A percentile compares a stretch with the other conserved stretches of the same genome.
These are phyloP conservation scores for Bedellia somnulentella DNA, from an alignment of 2,888 invertebrate genomes.

Conservation along the genomic window DNA sequence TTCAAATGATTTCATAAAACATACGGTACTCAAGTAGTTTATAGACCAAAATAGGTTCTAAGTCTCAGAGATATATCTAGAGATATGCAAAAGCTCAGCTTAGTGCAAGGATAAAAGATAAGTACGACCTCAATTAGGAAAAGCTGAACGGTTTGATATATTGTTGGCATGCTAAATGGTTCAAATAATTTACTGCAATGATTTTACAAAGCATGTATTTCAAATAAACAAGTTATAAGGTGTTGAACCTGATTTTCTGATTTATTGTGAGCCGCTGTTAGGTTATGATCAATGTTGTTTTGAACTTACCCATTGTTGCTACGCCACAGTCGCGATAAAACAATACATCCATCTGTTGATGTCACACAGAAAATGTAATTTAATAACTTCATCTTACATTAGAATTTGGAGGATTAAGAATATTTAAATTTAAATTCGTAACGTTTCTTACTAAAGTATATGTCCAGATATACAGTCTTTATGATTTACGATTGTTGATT, in stretches of 20 bases:
- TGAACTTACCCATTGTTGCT: constrained; percentile 31
- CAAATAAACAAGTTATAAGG: constrained; percentile 41
- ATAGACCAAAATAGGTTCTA: too few species aligned
- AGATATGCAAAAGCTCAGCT: constrained; percentile 21
- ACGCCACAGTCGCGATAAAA: constrained; percentile 22
- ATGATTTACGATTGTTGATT: neutral
- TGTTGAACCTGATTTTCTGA: constrained; percentile 47
- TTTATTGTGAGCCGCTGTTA: constrained; percentile 38
- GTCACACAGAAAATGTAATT: constrained; percentile 1
- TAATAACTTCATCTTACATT: too few species aligned
- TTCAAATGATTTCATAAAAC: too few species aligned
- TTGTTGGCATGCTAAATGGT: constrained; percentile 30
- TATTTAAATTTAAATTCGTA: too few species aligned
- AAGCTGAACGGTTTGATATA: constrained; percentile 27
- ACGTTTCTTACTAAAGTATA: too few species aligned
- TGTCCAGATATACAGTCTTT: neutral
- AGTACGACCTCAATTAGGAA: constrained; percentile 33
- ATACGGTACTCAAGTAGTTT: too few species aligned
- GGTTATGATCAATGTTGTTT: constrained; percentile 37
- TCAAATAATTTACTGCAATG: constrained; percentile 25
- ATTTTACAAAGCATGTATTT: constrained; percentile 22
- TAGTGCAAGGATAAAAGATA: constrained; percentile 19
- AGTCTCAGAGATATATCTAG: too few species aligned
- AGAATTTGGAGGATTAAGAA: too few species aligned
- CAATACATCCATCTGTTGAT: constrained; percentile 12